A percentile compares a stretch with the other conserved stretches of the same genome.
These are phyloP conservation scores for Callionymus lyra DNA, from an alignment of 2,113 vertebrate species.

Conservation along the genomic window DNA sequence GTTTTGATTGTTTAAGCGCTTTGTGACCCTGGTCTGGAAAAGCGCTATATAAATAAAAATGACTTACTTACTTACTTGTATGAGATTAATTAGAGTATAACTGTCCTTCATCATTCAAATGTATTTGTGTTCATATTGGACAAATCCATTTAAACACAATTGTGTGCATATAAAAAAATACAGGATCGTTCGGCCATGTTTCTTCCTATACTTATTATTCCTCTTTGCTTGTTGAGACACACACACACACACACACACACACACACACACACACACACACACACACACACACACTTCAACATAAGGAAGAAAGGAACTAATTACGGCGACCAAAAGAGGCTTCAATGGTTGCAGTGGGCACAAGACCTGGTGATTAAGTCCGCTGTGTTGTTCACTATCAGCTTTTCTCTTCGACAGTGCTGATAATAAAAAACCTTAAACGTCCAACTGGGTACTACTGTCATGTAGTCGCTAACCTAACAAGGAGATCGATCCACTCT, in stretches of 20 bases:
- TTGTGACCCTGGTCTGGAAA: too few species aligned
- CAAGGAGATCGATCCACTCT: too few species aligned
- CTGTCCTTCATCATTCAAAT: too few species aligned
- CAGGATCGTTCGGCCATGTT: not conserved
- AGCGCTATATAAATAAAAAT: too few species aligned
- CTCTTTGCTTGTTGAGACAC: conserved; percentile 4
- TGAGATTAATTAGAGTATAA: too few species aligned
- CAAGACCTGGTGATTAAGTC: conserved; percentile 17
- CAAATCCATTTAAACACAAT: too few species aligned
- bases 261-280: not conserved
- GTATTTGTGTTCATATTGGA: too few species aligned
- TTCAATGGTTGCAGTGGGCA: conserved; percentile 9
- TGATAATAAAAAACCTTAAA: conserved; percentile 8
- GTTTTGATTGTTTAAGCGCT: too few species aligned
- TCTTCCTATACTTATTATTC: conserved; percentile 11
- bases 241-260: too few species aligned
- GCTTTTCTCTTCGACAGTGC: not conserved
- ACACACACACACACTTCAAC: conserved; percentile 3
- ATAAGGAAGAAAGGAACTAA: conserved; percentile 26
- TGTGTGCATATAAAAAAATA: too few species aligned
- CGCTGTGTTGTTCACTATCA: conserved; percentile 10
- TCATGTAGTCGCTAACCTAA: not conserved
- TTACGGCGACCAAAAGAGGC: conserved; percentile 13
- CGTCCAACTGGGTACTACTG: conserved; percentile 5
- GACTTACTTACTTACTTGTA: too few species aligned